These are phyloP conservation scores for Spatulosminthurus flaviceps DNA, from an alignment of 2,888 invertebrate genomes.

Conservation along the genomic window DNA sequence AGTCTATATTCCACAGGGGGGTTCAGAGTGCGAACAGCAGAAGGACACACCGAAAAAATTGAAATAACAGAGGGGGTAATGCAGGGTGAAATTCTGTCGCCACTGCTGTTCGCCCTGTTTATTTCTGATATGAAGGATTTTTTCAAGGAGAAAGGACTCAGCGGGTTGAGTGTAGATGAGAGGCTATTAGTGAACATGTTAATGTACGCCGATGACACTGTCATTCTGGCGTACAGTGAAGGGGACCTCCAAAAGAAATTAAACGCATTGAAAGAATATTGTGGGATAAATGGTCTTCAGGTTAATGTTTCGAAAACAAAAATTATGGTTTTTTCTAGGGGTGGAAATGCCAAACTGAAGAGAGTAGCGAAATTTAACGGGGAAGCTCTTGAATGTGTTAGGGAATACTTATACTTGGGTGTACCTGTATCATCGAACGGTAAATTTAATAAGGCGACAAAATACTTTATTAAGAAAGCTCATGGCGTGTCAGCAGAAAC, in stretches of 20 bases:
- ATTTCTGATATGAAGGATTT: background rate
- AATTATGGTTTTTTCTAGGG: conserved; percentile 16
- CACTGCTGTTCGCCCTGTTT: background rate
- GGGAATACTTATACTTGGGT: background rate
- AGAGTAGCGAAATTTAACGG: background rate
- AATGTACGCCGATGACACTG: conserved; percentile 25
- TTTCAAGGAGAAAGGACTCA: background rate
- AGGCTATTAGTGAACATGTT: background rate
- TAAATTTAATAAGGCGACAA: background rate
- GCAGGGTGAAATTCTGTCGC: background rate
- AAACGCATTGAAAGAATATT: background rate
- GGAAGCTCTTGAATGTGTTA: background rate
- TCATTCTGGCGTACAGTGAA: background rate
- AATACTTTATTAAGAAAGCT: background rate
- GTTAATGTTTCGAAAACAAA: conserved; percentile 13
- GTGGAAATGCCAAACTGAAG: background rate
- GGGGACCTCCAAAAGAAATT: background rate
- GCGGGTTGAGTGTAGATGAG: background rate
- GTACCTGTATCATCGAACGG: background rate
- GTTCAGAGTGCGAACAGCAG: background rate
- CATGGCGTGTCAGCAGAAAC: background rate
- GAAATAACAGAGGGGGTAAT: background rate
- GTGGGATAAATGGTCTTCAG: background rate
- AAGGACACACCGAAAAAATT: background rate
- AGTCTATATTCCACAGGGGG: background rate